These are phyloP conservation scores for Amphiura filiformis DNA, from an alignment of 35 echinoderm and acorn worm species.

Conservation along the genomic window DNA sequence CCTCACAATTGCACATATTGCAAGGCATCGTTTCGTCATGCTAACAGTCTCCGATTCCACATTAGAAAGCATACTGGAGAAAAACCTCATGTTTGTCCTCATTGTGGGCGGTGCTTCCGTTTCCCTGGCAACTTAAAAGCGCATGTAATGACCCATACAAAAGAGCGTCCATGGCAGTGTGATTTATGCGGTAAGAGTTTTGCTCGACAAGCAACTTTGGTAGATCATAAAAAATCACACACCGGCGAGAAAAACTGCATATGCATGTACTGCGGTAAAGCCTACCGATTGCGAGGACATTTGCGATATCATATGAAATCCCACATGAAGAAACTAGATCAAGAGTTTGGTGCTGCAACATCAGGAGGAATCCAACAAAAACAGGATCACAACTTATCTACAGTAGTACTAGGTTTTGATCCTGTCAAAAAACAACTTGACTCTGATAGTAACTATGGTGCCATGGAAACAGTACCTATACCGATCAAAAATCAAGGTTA, in stretches of 20 bases:
- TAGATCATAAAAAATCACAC: background rate
- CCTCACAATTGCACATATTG: background rate
- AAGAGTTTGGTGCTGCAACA: background rate
- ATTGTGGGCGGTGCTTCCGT: background rate
- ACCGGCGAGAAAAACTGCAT: background rate
- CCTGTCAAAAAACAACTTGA: too few relatives aligned
- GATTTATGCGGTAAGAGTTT: background rate
- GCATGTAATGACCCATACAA: background rate
- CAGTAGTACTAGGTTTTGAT: too few relatives aligned
- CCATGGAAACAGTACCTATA: too few relatives aligned
- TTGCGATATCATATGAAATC: conserved; percentile 5
- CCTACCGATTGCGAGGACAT: background rate
- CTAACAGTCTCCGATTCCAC: background rate
- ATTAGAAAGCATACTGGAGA: background rate
- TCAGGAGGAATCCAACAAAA: too few relatives aligned
- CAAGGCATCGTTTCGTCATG: background rate
- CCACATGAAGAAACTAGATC: background rate
- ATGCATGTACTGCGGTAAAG: background rate
- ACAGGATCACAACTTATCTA: too few relatives aligned
- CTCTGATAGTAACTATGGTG: too few relatives aligned
- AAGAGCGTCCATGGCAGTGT: background rate
- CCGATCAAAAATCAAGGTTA: too few relatives aligned
- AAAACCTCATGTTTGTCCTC: background rate
- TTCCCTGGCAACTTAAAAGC: background rate
- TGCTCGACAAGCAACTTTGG: background rate